phyloP scores from a whole-genome alignment of 30 jellyfish, hydroid and myxozoan species.

The Hydractinia symbiolongicarpus region DNA sequence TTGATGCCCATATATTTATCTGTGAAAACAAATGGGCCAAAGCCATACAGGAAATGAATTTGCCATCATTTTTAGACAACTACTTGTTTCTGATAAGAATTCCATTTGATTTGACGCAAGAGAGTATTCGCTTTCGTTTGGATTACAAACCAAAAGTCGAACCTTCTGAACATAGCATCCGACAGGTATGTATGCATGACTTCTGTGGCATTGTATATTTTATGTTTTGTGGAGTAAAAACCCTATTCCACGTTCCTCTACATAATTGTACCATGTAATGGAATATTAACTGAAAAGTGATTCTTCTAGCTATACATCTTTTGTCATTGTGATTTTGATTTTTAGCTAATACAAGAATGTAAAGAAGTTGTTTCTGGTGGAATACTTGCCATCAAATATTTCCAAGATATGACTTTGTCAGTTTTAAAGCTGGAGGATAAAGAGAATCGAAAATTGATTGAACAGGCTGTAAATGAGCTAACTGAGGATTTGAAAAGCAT shows the following conservation, averaged over 20 bases:
- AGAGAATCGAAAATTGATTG: slow-evolving; percentile 38
- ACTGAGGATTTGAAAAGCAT: slow-evolving; percentile 66
- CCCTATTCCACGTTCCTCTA: too few relatives aligned
- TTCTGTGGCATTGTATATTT: neutral
- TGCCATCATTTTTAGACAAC: slow-evolving; percentile 80
- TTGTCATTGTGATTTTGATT: neutral
- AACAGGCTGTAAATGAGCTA: slow-evolving; percentile 47
- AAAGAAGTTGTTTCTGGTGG: slow-evolving; percentile 86
- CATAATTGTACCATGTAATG: too few relatives aligned
- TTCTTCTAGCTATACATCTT: too few relatives aligned
- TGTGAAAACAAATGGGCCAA: neutral
- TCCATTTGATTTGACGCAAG: slow-evolving; percentile 75
- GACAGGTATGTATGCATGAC: slow-evolving; percentile 48
- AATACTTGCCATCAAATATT: slow-evolving; percentile 46
- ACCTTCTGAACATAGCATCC: slow-evolving; percentile 84
- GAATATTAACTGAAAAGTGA: too few relatives aligned
- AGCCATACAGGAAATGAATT: slow-evolving; percentile 70
- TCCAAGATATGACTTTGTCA: slow-evolving; percentile 59
- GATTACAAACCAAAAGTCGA: slow-evolving; percentile 84
- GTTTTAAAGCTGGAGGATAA: slow-evolving; percentile 66
- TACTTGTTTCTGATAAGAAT: slow-evolving; percentile 56
- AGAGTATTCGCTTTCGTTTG: slow-evolving; percentile 74
- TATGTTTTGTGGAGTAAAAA: slow-evolving; percentile 20
- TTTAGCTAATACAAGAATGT: slow-evolving; percentile 83
- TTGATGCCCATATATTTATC: neutral